Evolutionary conservation across 1,140 invertebrate genomes (phyloP).

Genomic region (Scaptodrosophila lebanonensis): DNA sequence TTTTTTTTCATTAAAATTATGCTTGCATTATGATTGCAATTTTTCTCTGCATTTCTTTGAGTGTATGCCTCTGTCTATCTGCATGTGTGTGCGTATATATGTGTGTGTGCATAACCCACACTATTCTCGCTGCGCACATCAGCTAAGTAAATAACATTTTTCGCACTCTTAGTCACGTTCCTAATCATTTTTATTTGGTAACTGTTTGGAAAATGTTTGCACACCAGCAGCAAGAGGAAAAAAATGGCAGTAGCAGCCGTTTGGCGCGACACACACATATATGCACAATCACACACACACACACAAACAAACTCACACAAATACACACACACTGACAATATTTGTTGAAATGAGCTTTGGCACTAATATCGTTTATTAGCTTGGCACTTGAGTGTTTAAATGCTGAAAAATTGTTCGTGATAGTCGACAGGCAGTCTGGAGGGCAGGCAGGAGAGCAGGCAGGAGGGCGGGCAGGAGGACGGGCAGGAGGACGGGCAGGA

Average conservation of each 20-base stretch:
- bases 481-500: background rate
- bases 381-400: conserved; percentile 68
- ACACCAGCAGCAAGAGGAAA: conserved; percentile 36
- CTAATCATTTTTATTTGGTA: conserved; percentile 71
- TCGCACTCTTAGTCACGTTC: conserved; percentile 69
- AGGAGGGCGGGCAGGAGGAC: background rate
- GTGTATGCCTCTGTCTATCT: background rate
- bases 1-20: background rate
- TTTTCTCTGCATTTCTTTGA: conserved; percentile 2
- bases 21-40: background rate
- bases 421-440: conserved; percentile 37
- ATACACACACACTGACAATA: conserved; percentile 41
- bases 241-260: conserved; percentile 3
- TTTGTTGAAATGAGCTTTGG: conserved; percentile 63
- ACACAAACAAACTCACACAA: too few relatives aligned
- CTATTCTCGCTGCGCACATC: conserved; percentile 48
- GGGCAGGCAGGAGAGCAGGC: conserved; percentile 16
- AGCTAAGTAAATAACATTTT: conserved; percentile 70
- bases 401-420: conserved; percentile 65
- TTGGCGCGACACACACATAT: background rate
- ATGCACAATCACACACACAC: too few relatives aligned
- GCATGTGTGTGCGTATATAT: conserved; percentile 7
- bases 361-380: conserved; percentile 69
- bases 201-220: conserved; percentile 69
- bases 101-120: conserved; percentile 25